Base-by-base conservation (phyloP, 2,797 vertebrate genomes). In the Notamacropus eugenii region DNA sequence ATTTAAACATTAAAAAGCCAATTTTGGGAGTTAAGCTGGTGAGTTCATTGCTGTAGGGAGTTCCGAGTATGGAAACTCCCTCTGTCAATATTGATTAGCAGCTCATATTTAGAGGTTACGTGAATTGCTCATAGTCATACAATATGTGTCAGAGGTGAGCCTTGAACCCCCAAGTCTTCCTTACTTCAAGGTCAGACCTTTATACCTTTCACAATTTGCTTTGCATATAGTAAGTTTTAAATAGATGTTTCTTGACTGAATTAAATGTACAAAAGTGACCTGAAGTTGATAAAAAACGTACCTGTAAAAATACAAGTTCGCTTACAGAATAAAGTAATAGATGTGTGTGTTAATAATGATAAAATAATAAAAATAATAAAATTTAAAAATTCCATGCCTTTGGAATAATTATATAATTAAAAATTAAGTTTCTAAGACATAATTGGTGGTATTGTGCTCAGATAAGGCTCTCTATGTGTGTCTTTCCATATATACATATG, bases 381-480 rank as follows among this genome's bases (percentile, higher is more conserved):
- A 91, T 55, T 91, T 91, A 27, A 94, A 92, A 95, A 91, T 55
- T 92, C 54, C 93, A n/a, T 34, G 22, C 28, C 62, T 96, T 93
- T 52, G 55, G 95, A 96, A 59, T 94, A 92, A 62, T 57, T 95
- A 62, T 91, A 92, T 92, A 93, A 90, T 82, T 40, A 92, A 96
- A 95, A 91, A 54, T 56, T 52, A 29, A 58, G 92, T 93, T 57
- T 12, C 24, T 94, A 87, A 96, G 58, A 92, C 93, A 11, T 55
- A 27, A 82, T 1, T 95, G 87, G 93, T 87, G 91, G 10, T 82
- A 58, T 82, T 62, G 4, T 82, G 55, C 31, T 96, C 74, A 92
- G 55, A 54, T 93, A 91, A 95, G 91, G 29, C 56, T 94, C 31
- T 58, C 95, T 82, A 12, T 74, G 19, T n/a, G 34, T 82, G 19